Base-by-base conservation (phyloP, 2,797 vertebrate species). In the Falco berigora region DNA sequence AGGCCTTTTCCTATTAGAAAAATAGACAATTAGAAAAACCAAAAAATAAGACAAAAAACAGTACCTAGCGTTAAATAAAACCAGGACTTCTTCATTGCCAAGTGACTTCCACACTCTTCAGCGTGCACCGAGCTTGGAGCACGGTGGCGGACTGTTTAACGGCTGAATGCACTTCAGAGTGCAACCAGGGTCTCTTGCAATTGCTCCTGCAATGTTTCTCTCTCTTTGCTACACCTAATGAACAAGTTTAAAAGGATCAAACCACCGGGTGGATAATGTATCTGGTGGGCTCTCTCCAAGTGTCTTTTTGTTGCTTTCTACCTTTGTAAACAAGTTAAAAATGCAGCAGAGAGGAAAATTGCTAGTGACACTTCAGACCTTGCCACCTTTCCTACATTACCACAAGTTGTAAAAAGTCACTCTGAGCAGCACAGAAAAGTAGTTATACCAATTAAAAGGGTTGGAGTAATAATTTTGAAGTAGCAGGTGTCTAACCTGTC, bases 291-390 rank as follows among this genome's bases (percentile, higher is more conserved):
- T 90, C 86, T 62, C 40, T 79, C 73, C 28, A 66, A 42, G 19
- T 34, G 21, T 78, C 66, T 71, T 79, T 75, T 85, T 64, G 79
- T 92, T 95, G n/a, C 64, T 81, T 74, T 63, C 73, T 75, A 24
- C 56, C 27, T 89, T 84, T 61, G 71, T 50, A 92, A 96, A 89
- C 28, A 83, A 92, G 77, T 56, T 90, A 28, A 77, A 96, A 94
- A 79, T 68, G 89, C 89, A 90, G 42, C 38, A 69, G 68, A 90
- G 66, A 64, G 73, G 55, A 62, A 93, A 93, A 96, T 46, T 74
- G 52, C 71, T 58, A 36, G 53, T 36, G 62, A 87, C 23, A 11
- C 44, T 68, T 88, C 62, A 75, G 73, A 85, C 64, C 67, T 91
- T 67, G 15, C 38, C 87, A 49, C 27, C 44, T 78, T 42, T 66